Conservation (phyloP, 2,113 vertebrate genomes). For the Ceratotherium simum region DNA sequence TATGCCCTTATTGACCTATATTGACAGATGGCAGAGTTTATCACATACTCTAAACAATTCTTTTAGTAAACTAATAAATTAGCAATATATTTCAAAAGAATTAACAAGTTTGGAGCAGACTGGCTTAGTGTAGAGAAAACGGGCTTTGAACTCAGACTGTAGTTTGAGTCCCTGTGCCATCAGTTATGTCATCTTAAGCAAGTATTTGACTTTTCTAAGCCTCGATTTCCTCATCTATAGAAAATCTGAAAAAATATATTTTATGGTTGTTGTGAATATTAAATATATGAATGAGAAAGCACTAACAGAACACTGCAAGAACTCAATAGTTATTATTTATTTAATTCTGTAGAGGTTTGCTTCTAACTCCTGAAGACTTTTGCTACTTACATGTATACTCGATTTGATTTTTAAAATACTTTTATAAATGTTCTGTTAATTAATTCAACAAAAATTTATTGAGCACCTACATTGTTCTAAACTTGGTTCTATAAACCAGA, state of each 20-base stretch:
- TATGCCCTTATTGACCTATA: not conserved
- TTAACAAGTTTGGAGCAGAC: not conserved
- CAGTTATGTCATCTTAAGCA: not conserved
- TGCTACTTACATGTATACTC: not conserved
- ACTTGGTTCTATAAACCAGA: not conserved
- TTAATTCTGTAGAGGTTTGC: not conserved
- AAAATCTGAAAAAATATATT: not conserved
- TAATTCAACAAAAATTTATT: not conserved
- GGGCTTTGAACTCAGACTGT: not conserved
- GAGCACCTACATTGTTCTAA: not conserved
- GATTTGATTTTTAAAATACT: not conserved
- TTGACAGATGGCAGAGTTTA: not conserved
- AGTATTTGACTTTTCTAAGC: not conserved
- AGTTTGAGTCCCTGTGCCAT: not conserved
- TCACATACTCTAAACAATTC: not conserved
- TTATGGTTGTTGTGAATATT: not conserved
- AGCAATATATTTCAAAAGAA: not conserved
- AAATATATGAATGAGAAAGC: not conserved
- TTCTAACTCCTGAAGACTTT: not conserved
- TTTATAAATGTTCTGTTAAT: not conserved
- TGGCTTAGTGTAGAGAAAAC: not conserved
- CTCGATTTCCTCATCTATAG: not conserved
- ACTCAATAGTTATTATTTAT: not conserved
- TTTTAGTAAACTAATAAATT: not conserved
- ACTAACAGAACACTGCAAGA: not conserved